Evolutionary conservation across 2,888 invertebrate species (phyloP).

Genomic region (Pterostichus niger): DNA sequence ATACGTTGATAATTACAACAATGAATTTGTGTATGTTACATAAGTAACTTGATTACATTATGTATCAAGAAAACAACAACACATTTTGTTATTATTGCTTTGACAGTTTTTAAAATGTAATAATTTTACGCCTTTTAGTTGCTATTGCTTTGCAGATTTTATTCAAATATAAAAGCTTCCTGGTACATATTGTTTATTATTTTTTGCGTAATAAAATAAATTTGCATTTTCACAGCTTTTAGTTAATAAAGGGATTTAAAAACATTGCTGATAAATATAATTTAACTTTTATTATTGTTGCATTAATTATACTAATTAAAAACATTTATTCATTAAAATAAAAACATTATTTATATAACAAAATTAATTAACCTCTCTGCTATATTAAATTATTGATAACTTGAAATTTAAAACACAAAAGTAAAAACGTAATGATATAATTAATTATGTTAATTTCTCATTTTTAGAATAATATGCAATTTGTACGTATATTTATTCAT

Average conservation of each 20-base stretch:
- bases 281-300: conserved; percentile 42
- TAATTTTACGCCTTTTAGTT: too few relatives aligned
- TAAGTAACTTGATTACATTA: too few relatives aligned
- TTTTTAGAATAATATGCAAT: not conserved
- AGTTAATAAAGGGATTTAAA: not conserved
- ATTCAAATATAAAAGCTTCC: too few relatives aligned
- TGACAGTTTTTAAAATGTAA: too few relatives aligned
- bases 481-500: too few relatives aligned
- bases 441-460: conserved; percentile 23
- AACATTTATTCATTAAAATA: conserved; percentile 34
- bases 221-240: conserved; percentile 19
- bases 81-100: too few relatives aligned
- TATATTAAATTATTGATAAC: conserved; percentile 24
- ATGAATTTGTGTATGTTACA: too few relatives aligned
- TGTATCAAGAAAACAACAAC: too few relatives aligned
- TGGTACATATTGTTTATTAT: not conserved
- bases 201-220: not conserved
- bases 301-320: conserved; percentile 41
- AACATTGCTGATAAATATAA: conserved; percentile 31
- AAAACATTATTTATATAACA: conserved; percentile 35
- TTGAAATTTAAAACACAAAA: conserved; percentile 10
- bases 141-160: too few relatives aligned
- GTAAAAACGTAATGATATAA: conserved; percentile 21
- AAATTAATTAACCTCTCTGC: conserved; percentile 32
- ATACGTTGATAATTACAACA: too few relatives aligned